Evolutionary conservation across 2,888 invertebrate genomes (phyloP).

Genomic region (Congeria kusceri): DNA sequence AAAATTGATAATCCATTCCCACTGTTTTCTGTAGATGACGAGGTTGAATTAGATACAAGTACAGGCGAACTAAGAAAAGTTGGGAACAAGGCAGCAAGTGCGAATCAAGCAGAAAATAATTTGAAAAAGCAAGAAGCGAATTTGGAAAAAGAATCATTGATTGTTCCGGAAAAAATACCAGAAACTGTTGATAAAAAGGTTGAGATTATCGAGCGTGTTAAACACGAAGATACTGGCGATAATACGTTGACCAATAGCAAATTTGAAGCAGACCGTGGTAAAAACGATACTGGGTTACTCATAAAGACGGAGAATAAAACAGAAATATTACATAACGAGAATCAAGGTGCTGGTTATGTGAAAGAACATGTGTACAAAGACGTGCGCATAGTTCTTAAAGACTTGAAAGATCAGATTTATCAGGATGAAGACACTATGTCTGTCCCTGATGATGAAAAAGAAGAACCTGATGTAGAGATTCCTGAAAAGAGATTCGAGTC

Average conservation of each 20-base stretch:
- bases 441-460: not conserved
- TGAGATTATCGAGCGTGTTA: too few species aligned
- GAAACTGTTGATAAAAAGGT: too few species aligned
- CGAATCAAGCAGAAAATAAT: too few species aligned
- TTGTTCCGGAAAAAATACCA: too few species aligned
- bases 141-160: too few species aligned
- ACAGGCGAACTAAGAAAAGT: constrained; percentile 58
- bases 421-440: too few species aligned
- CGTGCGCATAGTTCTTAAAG: not conserved
- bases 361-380: not conserved
- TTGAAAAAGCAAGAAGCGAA: too few species aligned
- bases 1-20: constrained; percentile 37
- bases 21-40: constrained; percentile 48
- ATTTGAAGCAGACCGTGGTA: not conserved
- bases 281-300: not conserved
- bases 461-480: not conserved
- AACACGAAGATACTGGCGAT: not conserved
- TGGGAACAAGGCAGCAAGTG: constrained; percentile 8
- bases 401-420: too few species aligned
- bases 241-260: not conserved
- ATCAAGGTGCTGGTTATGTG: too few species aligned
- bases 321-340: not conserved
- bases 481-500: too few species aligned
- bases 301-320: not conserved
- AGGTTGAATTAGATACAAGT: constrained; percentile 51